phyloP scores from a whole-genome alignment of 2,113 vertebrate species.

The Apodemus speciosus region DNA sequence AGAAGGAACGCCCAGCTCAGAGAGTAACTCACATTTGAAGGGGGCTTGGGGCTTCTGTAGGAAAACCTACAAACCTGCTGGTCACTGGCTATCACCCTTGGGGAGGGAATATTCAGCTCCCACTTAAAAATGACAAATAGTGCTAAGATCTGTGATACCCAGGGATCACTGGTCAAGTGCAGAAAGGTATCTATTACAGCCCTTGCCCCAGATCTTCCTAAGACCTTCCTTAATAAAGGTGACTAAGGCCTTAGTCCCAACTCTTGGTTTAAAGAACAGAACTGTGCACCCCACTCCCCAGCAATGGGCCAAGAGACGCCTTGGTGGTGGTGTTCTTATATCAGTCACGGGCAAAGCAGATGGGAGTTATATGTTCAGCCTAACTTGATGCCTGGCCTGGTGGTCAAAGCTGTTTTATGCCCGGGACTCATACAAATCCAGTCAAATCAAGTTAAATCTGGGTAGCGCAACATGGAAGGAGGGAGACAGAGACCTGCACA shows the following conservation, averaged over 20 bases:
- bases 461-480: too few relatives aligned
- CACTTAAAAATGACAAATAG: background rate
- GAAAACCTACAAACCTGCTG: background rate
- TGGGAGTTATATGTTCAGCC: too few relatives aligned
- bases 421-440: too few relatives aligned
- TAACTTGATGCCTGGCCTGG: too few relatives aligned
- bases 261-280: background rate
- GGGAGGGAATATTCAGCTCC: background rate
- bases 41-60: background rate
- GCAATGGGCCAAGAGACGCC: too few relatives aligned
- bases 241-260: background rate
- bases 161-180: background rate
- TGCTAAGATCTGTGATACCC: background rate
- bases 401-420: too few relatives aligned
- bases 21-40: conserved; percentile 7
- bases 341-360: too few relatives aligned
- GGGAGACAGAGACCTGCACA: too few relatives aligned
- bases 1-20: background rate
- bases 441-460: too few relatives aligned
- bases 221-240: conserved; percentile 16
- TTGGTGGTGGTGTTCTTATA: too few relatives aligned
- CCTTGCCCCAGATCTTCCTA: background rate
- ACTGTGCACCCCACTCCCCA: background rate
- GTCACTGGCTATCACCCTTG: background rate
- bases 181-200: background rate